These are phyloP conservation scores for Heterochromis multidens DNA, from an alignment of 2,113 vertebrate genomes.

Conservation along the genomic window DNA sequence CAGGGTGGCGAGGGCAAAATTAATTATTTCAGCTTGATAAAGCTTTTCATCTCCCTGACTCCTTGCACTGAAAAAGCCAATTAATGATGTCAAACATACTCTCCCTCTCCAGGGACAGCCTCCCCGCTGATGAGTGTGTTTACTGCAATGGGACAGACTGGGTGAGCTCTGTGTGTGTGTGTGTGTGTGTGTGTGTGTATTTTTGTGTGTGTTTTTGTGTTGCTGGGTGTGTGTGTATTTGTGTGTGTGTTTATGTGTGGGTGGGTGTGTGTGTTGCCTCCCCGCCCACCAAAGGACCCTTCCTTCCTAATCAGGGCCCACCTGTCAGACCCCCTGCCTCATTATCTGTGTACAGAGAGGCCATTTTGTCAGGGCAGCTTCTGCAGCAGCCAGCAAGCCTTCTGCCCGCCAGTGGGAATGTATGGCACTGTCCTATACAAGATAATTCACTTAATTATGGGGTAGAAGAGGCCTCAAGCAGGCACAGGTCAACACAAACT, in stretches of 20 bases:
- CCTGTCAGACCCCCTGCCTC: constrained; percentile 91
- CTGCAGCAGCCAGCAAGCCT: constrained; percentile 74
- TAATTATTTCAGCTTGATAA: constrained; percentile 99
- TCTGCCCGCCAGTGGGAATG: constrained; percentile 83
- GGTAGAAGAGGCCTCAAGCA: constrained; percentile 56
- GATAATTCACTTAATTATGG: constrained; percentile 97
- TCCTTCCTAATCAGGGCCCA: constrained; percentile 90
- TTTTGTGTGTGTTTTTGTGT: too few relatives aligned
- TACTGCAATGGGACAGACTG: constrained; percentile 82
- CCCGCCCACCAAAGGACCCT: constrained; percentile 75
- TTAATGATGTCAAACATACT: constrained; percentile 99
- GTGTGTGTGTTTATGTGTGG: neutral
- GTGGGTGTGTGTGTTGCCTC: neutral
- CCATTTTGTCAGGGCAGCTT: constrained; percentile 90
- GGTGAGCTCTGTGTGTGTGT: neutral
- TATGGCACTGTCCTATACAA: constrained; percentile 83
- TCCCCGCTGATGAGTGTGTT: constrained; percentile 94
- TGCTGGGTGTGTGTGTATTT: neutral
- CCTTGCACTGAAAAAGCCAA: constrained; percentile 98
- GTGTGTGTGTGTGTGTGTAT: neutral
- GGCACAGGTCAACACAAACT: constrained; percentile 52
- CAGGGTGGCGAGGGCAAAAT: constrained; percentile 82
- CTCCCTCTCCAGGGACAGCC: constrained; percentile 87
- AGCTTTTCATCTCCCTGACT: constrained; percentile 99
- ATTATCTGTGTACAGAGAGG: constrained; percentile 91